Evolutionary conservation across 2,113 vertebrate species (phyloP).

Genomic region (Monopterus albus): DNA sequence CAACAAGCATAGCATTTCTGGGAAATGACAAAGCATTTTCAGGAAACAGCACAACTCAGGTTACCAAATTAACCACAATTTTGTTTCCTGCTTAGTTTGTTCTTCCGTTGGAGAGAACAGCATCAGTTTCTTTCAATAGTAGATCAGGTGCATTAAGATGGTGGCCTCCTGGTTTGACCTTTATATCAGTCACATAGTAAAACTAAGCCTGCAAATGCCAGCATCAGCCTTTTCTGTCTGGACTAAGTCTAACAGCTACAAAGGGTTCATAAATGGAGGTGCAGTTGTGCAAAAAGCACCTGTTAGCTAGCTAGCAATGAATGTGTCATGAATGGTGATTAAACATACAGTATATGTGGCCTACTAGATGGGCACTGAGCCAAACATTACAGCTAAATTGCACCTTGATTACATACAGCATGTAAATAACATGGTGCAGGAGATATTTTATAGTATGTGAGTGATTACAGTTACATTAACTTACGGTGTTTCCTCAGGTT

Average conservation of each 20-base stretch:
- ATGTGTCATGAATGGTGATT: no score
- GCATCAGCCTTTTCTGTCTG: not conserved
- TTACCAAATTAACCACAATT: constrained; percentile 45
- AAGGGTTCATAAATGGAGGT: no score
- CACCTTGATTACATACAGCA: no score
- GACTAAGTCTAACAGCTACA: not conserved
- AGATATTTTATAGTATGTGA: no score
- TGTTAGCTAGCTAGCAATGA: no score
- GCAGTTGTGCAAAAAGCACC: no score
- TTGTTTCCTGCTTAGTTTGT: constrained; percentile 48
- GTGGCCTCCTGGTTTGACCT: not conserved
- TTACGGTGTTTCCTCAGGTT: no score
- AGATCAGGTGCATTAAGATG: constrained; percentile 5
- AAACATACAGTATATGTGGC: no score
- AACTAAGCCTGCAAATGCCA: not conserved
- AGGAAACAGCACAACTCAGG: constrained; percentile 39
- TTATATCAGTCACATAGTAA: not conserved
- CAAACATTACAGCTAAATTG: no score
- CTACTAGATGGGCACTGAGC: no score
- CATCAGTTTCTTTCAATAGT: not conserved
- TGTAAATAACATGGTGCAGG: no score
- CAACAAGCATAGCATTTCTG: constrained; percentile 29
- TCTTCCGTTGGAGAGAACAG: constrained; percentile 16
- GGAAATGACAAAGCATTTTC: constrained; percentile 41
- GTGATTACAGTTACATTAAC: no score